Evolutionary conservation across 2,797 vertebrate genomes (phyloP).

Genomic region (Chelonia mydas): DNA sequence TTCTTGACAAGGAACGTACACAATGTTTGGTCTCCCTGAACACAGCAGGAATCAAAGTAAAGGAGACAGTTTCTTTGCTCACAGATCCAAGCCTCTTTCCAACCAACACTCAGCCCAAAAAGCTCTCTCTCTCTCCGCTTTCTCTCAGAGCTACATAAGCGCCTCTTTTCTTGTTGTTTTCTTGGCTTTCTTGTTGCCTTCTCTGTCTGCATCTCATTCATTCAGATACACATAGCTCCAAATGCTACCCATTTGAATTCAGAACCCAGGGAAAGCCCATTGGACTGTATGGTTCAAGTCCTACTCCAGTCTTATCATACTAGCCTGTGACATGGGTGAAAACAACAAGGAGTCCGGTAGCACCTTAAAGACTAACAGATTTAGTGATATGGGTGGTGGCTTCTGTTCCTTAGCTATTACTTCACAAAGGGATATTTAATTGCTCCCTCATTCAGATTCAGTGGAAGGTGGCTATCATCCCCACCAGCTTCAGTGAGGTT

Average conservation of each 20-base stretch:
- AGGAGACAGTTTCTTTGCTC: not conserved
- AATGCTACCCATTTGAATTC: not conserved
- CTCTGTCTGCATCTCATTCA: not conserved
- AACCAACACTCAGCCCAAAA: not conserved
- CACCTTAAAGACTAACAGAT: too few relatives aligned
- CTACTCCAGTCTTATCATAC: not conserved
- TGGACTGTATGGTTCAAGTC: not conserved
- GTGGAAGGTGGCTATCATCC: not conserved
- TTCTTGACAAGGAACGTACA: not conserved
- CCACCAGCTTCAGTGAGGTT: not conserved
- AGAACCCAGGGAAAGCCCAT: not conserved
- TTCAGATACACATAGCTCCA: not conserved
- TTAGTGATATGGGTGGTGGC: accelerated
- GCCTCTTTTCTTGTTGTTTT: not conserved
- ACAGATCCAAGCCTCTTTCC: not conserved
- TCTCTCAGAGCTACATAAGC: not conserved
- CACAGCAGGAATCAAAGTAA: not conserved
- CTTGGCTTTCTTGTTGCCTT: not conserved
- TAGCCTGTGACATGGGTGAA: accelerated
- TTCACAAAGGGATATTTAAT: not conserved
- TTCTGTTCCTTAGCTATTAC: not conserved
- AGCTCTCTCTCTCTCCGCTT: not conserved
- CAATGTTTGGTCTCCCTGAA: not conserved
- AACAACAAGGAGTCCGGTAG: too few relatives aligned
- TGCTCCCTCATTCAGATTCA: not conserved